Evolutionary conservation across 1,140 invertebrate genomes (phyloP), one percentile per base, ranked within the genome.

Genomic region (Bicyclus anynana): DNA sequence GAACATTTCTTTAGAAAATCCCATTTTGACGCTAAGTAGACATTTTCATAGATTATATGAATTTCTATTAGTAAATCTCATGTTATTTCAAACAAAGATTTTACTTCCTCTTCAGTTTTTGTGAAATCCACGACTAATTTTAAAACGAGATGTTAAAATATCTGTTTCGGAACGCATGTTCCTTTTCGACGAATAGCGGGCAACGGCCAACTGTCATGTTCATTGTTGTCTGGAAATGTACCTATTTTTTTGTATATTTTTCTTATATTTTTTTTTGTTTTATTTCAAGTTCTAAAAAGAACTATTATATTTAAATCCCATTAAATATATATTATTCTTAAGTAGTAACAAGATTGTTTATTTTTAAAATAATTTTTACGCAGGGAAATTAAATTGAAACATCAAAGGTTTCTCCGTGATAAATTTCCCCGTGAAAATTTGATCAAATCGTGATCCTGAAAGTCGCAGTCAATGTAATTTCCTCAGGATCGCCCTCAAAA

Each of bases 391-490:
- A 5, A 16, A 33, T 33, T 33, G 10, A 2, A 40, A 40, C 13
- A 17, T 14, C 13, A 40, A 40, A 4, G 13, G 16, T 14, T 40
- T 16, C 6, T 4, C 12, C 12, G 20, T 44, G 21, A 20, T 14
- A 5, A 5, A 50, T 67, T 72, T 74, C 64, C 55, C 42, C 35
- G 44, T 57, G 69, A 65, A 74, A 68, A 76, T 67, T 59, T 73
- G 62, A 67, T 55, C 50, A 51, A 60, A 69, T 52, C 55, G 53
- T 67, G 55, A 67, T 53, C 54, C 56, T 65, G 68, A 7, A 64
- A 72, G 67, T 65, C 69, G 56, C 64, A 60, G 67, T 64, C 60
- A 64, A 83, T 80, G 58, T 71, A 77, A 84, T 82, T 75, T 84
- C 80, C 81, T 75, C n/a, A 62, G 64, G 69, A 71, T 74, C 71